Percentiles rank a stretch among this genome's conserved stretches.
phyloP scores from a whole-genome alignment of 2,113 vertebrate species.

The Helogale parvula region DNA sequence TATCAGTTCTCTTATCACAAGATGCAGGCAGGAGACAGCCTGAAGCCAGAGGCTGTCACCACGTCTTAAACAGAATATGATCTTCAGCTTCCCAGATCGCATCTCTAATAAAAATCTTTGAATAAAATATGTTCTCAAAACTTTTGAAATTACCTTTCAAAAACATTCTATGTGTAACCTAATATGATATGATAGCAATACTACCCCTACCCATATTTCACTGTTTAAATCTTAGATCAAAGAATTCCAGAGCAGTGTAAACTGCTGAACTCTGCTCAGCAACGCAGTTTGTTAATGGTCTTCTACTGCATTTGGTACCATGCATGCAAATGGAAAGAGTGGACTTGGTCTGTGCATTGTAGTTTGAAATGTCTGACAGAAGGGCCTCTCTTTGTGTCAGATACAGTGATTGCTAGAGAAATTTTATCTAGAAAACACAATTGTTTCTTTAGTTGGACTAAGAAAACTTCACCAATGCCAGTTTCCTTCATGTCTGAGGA shows the following conservation, averaged over 20 bases:
- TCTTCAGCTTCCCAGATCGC: background rate
- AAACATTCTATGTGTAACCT: background rate
- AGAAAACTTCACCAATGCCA: background rate
- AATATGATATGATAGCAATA: background rate
- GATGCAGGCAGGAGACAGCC: background rate
- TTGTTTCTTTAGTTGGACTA: background rate
- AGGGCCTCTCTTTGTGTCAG: background rate
- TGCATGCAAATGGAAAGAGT: background rate
- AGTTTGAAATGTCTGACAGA: background rate
- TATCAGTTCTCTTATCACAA: background rate
- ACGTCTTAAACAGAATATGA: background rate
- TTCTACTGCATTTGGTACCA: background rate
- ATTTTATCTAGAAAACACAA: conserved; percentile 33
- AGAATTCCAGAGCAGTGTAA: background rate
- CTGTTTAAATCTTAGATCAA: conserved; percentile 5
- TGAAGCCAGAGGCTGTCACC: background rate
- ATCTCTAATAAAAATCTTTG: conserved; percentile 17
- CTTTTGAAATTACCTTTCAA: conserved; percentile 21
- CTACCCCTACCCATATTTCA: background rate
- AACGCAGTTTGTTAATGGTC: background rate
- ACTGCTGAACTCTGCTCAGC: background rate
- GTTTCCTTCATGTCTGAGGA: background rate
- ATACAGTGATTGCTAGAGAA: background rate
- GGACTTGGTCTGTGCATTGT: background rate
- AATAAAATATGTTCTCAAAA: background rate